Conservation (phyloP, 2,113 vertebrate species). For the Noturus placidus region DNA sequence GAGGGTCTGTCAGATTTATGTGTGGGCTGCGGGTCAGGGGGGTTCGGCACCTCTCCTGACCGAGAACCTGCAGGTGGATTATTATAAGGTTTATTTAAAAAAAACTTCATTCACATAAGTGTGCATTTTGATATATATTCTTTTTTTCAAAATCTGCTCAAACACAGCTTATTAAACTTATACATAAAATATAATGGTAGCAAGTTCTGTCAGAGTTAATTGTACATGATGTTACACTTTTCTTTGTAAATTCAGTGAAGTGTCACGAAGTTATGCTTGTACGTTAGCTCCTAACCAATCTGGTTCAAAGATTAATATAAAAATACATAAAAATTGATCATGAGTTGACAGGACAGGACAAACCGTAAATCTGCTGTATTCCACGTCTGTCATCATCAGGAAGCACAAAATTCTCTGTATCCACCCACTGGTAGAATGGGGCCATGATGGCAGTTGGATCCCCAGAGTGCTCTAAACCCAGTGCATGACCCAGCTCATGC, state of each 20-base stretch:
- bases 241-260: neutral
- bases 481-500: constrained; percentile 87
- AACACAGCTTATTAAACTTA: neutral
- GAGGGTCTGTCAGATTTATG: constrained; percentile 64
- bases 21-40: constrained; percentile 64
- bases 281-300: neutral
- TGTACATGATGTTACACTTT: neutral
- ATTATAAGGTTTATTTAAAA: neutral
- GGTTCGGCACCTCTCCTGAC: constrained; percentile 65
- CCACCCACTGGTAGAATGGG: constrained; percentile 92
- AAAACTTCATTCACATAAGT: too few relatives aligned
- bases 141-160: neutral
- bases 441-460: constrained; percentile 90
- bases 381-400: constrained; percentile 85
- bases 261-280: neutral
- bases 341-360: constrained; percentile 21
- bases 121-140: neutral
- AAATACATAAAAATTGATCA: neutral
- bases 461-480: constrained; percentile 87
- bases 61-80: constrained; percentile 61
- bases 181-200: neutral
- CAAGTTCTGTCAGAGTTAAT: neutral
- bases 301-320: neutral
- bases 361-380: constrained; percentile 86
- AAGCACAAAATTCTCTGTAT: constrained; percentile 84